These are phyloP conservation scores for Triops cancriformis DNA, from an alignment of 1,140 invertebrate genomes.

Conservation along the genomic window DNA sequence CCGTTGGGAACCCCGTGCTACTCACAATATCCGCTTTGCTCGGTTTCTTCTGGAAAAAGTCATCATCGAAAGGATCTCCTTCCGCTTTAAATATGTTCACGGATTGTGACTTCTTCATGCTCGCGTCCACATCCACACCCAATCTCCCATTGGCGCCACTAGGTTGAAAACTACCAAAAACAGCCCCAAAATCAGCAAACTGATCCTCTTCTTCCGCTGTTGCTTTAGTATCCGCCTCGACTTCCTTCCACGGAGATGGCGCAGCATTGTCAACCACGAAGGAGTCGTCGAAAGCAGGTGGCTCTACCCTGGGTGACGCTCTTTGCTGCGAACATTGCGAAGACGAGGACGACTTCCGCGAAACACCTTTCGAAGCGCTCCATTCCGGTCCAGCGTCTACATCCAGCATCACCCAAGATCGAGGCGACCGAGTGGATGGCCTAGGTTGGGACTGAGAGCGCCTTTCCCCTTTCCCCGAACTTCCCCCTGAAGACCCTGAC, in stretches of 20 bases:
- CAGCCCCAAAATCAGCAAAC: conserved; percentile 25
- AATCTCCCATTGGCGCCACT: conserved; percentile 32
- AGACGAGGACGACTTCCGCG: background rate
- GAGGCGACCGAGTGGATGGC: background rate
- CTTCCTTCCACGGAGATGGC: background rate
- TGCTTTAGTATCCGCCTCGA: conserved; percentile 2
- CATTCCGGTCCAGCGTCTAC: background rate
- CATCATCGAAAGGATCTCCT: conserved; percentile 74
- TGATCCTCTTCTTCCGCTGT: conserved; percentile 11
- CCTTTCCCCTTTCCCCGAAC: background rate
- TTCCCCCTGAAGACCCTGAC: background rate
- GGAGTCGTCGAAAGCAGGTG: conserved; percentile 18
- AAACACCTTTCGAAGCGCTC: background rate
- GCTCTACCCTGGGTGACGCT: background rate
- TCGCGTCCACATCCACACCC: conserved; percentile 37
- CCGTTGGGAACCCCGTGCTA: conserved; percentile 18
- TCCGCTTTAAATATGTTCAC: conserved; percentile 73
- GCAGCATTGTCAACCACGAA: background rate
- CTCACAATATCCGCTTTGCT: conserved; percentile 18
- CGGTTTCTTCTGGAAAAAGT: conserved; percentile 59
- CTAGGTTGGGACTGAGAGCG: background rate
- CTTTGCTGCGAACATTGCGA: background rate
- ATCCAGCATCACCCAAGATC: background rate
- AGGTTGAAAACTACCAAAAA: conserved; percentile 33
- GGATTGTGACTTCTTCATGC: conserved; percentile 71